These are phyloP conservation scores for Himalopsyche japonica DNA, from an alignment of 2,888 invertebrate species.

Conservation along the genomic window DNA sequence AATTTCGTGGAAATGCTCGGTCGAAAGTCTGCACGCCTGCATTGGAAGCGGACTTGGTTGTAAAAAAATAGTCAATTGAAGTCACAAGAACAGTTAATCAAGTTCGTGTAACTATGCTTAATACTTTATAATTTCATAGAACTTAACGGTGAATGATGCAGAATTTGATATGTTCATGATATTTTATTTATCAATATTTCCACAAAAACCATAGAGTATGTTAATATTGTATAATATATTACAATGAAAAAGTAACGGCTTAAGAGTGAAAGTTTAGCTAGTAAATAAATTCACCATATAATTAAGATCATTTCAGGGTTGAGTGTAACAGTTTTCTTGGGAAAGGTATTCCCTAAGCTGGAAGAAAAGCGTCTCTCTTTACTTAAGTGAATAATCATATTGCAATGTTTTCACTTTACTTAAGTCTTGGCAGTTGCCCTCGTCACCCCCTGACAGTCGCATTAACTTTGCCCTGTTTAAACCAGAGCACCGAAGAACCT, in stretches of 20 bases:
- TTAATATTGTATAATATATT: background rate
- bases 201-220: no score
- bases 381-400: slow-evolving; percentile 7
- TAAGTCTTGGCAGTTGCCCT: background rate
- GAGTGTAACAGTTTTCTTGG: background rate
- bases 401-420: slow-evolving; percentile 9
- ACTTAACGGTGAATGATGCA: no score
- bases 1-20: no score
- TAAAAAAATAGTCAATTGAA: no score
- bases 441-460: slow-evolving; percentile 1
- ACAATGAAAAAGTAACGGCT: background rate
- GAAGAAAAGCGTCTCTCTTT: background rate
- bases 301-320: background rate
- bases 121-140: no score
- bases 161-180: no score
- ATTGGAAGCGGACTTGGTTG: no score
- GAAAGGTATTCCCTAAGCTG: background rate
- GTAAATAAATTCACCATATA: background rate
- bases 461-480: background rate
- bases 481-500: background rate
- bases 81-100: no score
- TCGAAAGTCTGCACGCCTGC: no score
- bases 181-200: no score
- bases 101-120: no score
- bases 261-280: background rate